phyloP scores from a whole-genome alignment of 2,113 vertebrate species.

The Anthoscopus minutus region DNA sequence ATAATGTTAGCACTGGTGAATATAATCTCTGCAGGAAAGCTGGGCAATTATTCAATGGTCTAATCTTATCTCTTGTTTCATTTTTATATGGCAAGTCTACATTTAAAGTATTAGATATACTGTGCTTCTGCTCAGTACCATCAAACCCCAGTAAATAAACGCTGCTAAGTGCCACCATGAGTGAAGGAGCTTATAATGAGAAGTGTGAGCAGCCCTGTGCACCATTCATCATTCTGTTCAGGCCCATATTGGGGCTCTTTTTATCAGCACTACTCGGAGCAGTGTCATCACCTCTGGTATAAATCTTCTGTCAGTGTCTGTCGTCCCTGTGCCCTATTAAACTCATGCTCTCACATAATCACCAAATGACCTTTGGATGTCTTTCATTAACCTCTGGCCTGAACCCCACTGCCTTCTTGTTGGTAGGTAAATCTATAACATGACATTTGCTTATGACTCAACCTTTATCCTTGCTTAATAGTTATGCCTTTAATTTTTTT shows the following conservation, averaged over 20 bases:
- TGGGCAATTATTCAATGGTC: constrained; percentile 74
- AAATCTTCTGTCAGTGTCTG: constrained; percentile 89
- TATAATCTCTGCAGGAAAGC: constrained; percentile 75
- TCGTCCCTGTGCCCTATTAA: constrained; percentile 83
- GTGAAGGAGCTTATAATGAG: constrained; percentile 82
- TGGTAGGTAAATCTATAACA: constrained; percentile 81
- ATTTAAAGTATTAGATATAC: constrained; percentile 72
- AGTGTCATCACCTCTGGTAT: constrained; percentile 86
- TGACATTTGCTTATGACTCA: constrained; percentile 78
- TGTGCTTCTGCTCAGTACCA: constrained; percentile 66
- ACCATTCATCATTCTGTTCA: constrained; percentile 88
- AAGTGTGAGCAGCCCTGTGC: constrained; percentile 84
- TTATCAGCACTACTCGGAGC: constrained; percentile 92
- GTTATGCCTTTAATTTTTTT: constrained; percentile 36
- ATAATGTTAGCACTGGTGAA: constrained; percentile 77
- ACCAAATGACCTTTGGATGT: constrained; percentile 84
- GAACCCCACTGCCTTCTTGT: constrained; percentile 76
- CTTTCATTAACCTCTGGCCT: constrained; percentile 95
- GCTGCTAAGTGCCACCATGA: constrained; percentile 81
- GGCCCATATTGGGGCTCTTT: constrained; percentile 84
- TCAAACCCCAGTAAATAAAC: constrained; percentile 72
- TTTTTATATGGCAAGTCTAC: constrained; percentile 76
- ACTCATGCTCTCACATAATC: constrained; percentile 83
- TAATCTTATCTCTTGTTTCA: constrained; percentile 80
- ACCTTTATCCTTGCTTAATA: constrained; percentile 77